Evolutionary conservation across 1,140 invertebrate genomes (phyloP), one percentile per base, ranked within the genome.

Genomic region (Aleiodes sp.): DNA sequence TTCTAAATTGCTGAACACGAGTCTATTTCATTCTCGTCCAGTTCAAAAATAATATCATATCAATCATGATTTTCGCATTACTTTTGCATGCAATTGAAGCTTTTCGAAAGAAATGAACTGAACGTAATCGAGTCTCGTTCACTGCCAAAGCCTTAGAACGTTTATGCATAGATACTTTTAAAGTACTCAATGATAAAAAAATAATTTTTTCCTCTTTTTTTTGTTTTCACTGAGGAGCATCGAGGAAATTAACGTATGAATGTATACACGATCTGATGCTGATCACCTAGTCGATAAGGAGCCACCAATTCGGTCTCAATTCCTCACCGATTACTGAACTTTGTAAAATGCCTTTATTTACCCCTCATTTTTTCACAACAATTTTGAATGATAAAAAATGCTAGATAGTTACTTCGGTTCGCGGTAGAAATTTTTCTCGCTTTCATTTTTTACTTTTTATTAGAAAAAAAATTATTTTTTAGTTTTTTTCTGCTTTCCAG

Each of bases 71-170:
- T 2, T 16, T n/a, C n/a, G n/a, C 3, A 26, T 14, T 10, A 29
- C 29, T 59, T 59, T 59, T 31, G 0, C 56, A 31, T n/a, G 39
- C 14, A 16, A 12, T 33, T 33, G 28, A 59, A 59, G 28, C 12
- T 8, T 56, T 24, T 26, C 9, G 26, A 16, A 24, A n/a, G 31
- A 67, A 39, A 52, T 24, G 57, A 63, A 57, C 39, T 26, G 46
- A 69, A 70, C 62, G 24, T 60, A 78, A 80, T 82, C 79, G 80
- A 82, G 75, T 80, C 79, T 85, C 77, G 75, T 78, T 82, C 82
- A 85, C 84, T 86, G 84, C 84, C 85, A 84, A 86, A 85, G 85
- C 81, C 81, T 87, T 86, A 83, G 84, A 82, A 81, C 84, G 80
- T 86, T 78, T 86, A 86, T 84, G 79, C 78, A 80, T 84, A 81